Base-by-base conservation (phyloP, 2,888 invertebrate species). In the Junonia oenone region DNA sequence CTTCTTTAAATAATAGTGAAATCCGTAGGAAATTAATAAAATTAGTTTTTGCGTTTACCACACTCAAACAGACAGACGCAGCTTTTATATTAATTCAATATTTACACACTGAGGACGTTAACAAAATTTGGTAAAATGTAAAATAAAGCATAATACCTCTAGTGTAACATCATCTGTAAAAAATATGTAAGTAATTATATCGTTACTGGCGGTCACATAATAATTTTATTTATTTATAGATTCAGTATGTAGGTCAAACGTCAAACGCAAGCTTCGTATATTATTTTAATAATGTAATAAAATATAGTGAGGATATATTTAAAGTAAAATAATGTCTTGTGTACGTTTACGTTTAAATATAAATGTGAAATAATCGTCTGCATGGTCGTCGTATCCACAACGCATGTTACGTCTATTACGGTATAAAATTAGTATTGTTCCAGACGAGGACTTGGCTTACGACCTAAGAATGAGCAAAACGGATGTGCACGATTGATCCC, bases 401-500 rank as follows among this genome's bases (percentile, higher is more conserved):
- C 33, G 46, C 50, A 19, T 9, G 17, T 31, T 43, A 40, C 54
- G 54, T 38, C 45, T 60, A 48, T 53, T 64, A 71, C 72, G 64
- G 72, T 68, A 73, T 68, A 70, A 66, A 63, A 63, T 64, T 67
- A 62, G 68, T 72, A 76, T 73, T 75, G 73, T 80, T 76, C 75
- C 71, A 74, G 65, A 70, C 68, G 65, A 63, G 67, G 65, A 67
- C 62, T 64, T 63, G 68, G 67, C 65, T 69, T 63, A 66, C 71
- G 69, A 62, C 60, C 64, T 63, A 66, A 66, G 67, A 68, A 69
- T 73, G 70, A 71, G 64, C 69, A 68, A 66, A 77, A 79, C 83
- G 85, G 83, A 83, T 83, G 78, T 77, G 74, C 78, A 68, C 75
- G 75, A 80, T 78, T 82, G 83, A 81, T 79, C 79, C 74, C 75